Percentiles rank a stretch among this genome's conserved stretches.
Conservation (phyloP, 2,888 invertebrate species). For the Loripinus fragilis region DNA sequence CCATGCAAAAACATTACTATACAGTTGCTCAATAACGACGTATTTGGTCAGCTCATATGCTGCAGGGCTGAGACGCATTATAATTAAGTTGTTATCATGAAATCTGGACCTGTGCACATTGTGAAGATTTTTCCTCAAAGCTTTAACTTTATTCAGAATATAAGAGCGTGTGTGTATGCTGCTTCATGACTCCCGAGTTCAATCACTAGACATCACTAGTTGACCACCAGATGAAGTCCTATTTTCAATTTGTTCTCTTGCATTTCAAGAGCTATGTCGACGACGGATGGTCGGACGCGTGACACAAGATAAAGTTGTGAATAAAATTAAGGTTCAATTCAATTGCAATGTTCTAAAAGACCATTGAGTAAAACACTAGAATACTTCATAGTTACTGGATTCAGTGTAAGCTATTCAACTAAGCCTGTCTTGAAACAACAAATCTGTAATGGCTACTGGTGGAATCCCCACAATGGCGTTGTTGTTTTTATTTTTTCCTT, state of each 20-base stretch:
- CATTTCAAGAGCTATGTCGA: background rate
- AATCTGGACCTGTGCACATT: background rate
- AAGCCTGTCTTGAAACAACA: background rate
- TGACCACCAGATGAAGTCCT: background rate
- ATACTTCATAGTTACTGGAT: background rate
- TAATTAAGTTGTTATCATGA: background rate
- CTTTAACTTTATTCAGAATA: conserved; percentile 6
- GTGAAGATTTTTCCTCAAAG: background rate
- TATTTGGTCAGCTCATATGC: background rate
- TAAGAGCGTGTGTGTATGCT: background rate
- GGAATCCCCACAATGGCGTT: background rate
- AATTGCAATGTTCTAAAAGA: background rate
- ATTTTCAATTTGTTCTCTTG: background rate
- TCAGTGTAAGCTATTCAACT: background rate
- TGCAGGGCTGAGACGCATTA: background rate
- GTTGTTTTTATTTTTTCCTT: too few relatives aligned
- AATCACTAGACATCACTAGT: background rate
- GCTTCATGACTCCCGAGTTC: background rate
- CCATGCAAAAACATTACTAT: background rate
- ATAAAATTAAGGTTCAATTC: background rate
- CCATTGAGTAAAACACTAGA: background rate
- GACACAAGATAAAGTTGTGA: background rate
- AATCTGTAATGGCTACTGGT: conserved; percentile 2
- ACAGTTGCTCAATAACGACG: background rate
- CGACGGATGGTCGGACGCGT: background rate